These are phyloP conservation scores for Thamnophis sirtalis DNA, from an alignment of 2,113 vertebrate genomes.

Conservation along the genomic window DNA sequence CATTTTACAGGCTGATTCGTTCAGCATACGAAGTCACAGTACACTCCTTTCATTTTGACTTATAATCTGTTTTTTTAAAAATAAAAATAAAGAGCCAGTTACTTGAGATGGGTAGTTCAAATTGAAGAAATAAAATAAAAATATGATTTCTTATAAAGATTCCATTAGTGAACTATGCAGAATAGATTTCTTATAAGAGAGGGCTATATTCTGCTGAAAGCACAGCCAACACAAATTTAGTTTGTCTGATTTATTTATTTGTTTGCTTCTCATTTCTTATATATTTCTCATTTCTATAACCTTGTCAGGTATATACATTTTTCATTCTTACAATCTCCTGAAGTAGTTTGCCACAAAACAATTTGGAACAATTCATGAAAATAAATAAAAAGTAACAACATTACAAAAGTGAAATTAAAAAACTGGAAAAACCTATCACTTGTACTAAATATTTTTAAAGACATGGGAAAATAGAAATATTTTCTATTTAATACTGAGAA, in stretches of 20 bases:
- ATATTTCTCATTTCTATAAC: neutral
- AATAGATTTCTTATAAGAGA: neutral
- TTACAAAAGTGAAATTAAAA: neutral
- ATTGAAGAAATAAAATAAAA: neutral
- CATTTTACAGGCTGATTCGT: neutral
- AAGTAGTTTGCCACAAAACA: neutral
- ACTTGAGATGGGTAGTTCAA: neutral
- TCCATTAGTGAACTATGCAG: neutral
- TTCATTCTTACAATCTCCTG: neutral
- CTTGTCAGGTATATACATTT: neutral
- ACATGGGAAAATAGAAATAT: neutral
- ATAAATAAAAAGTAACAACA: neutral
- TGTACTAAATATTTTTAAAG: neutral
- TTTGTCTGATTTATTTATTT: neutral
- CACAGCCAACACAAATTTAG: neutral
- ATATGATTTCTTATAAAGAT: neutral
- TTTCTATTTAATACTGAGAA: neutral
- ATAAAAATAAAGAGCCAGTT: neutral
- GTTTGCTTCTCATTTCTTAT: neutral
- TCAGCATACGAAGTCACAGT: neutral
- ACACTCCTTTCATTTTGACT: neutral
- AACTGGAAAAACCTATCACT: neutral
- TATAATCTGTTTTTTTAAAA: neutral
- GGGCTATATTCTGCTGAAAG: neutral
- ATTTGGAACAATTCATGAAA: neutral